Evolutionary conservation across 2,113 vertebrate species (phyloP).

Genomic region (Atractosteus spatula): DNA sequence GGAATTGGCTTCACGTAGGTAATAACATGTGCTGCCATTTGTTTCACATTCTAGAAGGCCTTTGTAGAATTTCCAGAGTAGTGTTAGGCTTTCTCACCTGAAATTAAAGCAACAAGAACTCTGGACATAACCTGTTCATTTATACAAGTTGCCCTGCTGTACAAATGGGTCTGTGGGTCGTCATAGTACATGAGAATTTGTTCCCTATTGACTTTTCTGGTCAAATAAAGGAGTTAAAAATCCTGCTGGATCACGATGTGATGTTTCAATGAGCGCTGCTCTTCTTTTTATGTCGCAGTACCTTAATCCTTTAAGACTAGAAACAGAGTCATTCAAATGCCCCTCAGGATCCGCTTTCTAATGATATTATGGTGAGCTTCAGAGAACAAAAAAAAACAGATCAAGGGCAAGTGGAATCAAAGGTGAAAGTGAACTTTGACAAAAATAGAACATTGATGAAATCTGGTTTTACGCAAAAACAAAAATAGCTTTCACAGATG

Average conservation of each 20-base stretch:
- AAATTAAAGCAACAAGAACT: constrained; percentile 33
- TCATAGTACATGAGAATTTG: no score
- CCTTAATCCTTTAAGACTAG: constrained; percentile 45
- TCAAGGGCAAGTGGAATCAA: constrained; percentile 35
- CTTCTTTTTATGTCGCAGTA: constrained; percentile 47
- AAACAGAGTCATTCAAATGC: constrained; percentile 33
- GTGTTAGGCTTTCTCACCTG: neutral
- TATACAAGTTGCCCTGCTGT: neutral
- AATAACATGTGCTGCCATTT: constrained; percentile 52
- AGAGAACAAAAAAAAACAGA: constrained; percentile 34
- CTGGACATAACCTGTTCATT: constrained; percentile 50
- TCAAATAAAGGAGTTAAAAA: no score
- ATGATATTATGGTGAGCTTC: constrained; percentile 47
- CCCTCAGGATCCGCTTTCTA: constrained; percentile 45
- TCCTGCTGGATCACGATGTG: constrained; percentile 46
- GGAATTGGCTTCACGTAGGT: constrained; percentile 40
- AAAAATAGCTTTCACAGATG: no score
- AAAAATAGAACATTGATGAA: no score
- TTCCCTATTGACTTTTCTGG: no score
- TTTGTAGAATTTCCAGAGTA: constrained; percentile 20
- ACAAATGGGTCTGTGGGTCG: no score
- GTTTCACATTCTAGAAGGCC: constrained; percentile 44
- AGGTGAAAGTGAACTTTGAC: constrained; percentile 1
- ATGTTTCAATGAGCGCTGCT: constrained; percentile 44
- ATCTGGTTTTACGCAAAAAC: no score